Percentiles rank a stretch among this genome's conserved stretches.
Evolutionary conservation across 1,140 invertebrate genomes (phyloP).

Genomic region (Anthonomus grandis): DNA sequence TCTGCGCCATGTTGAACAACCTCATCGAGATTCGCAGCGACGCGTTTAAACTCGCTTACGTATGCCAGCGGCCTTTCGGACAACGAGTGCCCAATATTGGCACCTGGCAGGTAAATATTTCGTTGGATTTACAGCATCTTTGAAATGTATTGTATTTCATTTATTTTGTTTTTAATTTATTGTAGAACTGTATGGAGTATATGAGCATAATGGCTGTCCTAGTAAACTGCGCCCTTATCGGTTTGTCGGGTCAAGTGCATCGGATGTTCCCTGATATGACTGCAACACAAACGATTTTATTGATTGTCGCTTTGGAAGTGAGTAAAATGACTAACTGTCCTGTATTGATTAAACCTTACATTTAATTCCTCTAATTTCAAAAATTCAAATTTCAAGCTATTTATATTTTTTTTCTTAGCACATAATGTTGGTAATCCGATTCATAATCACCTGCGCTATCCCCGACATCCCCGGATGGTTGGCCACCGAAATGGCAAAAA

Average conservation of each 20-base stretch:
- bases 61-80: slow-evolving; percentile 90
- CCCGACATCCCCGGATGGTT: slow-evolving; percentile 91
- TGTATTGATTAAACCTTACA: neutral
- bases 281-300: slow-evolving; percentile 77
- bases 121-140: too few relatives aligned
- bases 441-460: slow-evolving; percentile 79
- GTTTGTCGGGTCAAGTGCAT: slow-evolving; percentile 85
- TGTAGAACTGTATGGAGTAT: slow-evolving; percentile 90
- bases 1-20: slow-evolving; percentile 93
- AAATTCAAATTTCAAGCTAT: too few relatives aligned
- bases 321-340: slow-evolving; percentile 14
- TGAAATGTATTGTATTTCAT: too few relatives aligned
- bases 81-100: slow-evolving; percentile 90
- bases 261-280: slow-evolving; percentile 84
- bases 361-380: neutral
- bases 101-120: slow-evolving; percentile 94
- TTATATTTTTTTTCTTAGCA: slow-evolving; percentile 76
- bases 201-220: slow-evolving; percentile 91
- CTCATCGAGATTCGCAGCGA: slow-evolving; percentile 91
- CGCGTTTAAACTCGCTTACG: slow-evolving; percentile 94
- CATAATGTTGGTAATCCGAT: slow-evolving; percentile 77
- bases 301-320: slow-evolving; percentile 83
- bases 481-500: slow-evolving; percentile 82
- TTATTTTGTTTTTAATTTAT: too few relatives aligned
- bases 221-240: slow-evolving; percentile 93